Conservation (phyloP, 2,113 vertebrate species). For the Heterocephalus glaber region DNA sequence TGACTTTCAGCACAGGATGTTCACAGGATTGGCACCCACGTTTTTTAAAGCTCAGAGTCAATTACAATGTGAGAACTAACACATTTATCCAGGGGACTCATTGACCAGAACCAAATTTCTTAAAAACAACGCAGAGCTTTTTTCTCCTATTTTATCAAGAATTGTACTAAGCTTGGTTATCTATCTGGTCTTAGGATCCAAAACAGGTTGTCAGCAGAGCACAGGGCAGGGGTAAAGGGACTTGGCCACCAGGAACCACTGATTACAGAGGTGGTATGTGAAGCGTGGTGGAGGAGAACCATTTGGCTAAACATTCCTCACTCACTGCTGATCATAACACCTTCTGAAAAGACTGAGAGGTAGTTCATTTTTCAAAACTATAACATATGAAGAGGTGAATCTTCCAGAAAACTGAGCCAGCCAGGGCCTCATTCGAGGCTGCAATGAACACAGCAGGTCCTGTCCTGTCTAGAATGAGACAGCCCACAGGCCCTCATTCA, state of each 20-base stretch:
- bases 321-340: background rate
- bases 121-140: background rate
- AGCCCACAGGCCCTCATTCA: rapidly evolving
- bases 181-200: background rate
- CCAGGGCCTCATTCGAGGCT: background rate
- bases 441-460: background rate
- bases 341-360: background rate
- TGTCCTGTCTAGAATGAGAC: too few relatives aligned
- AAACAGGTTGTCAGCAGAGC: background rate
- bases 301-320: background rate
- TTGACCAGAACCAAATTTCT: background rate
- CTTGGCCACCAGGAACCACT: background rate
- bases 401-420: background rate
- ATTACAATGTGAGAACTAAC: background rate
- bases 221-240: too few relatives aligned
- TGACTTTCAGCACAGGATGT: background rate
- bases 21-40: background rate
- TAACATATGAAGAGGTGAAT: background rate
- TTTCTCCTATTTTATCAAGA: background rate
- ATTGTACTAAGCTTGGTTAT: background rate
- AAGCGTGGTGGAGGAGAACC: background rate
- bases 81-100: background rate
- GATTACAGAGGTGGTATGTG: background rate
- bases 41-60: background rate
- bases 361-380: background rate